phyloP scores from a whole-genome alignment of 2,113 vertebrate species.

The Sphyrna mokarran region DNA sequence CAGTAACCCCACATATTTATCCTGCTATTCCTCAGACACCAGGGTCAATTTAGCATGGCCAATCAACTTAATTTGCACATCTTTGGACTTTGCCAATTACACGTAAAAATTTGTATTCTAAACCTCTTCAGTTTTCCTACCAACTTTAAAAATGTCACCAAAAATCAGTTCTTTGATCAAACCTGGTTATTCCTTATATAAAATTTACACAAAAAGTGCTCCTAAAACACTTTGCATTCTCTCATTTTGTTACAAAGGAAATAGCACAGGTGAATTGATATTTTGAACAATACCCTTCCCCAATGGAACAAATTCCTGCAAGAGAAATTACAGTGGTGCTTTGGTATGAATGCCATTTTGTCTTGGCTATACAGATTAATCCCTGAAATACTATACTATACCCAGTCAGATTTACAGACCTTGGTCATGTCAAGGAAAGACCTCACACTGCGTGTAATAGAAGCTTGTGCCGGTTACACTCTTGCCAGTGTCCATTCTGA shows the following conservation, averaged over 20 bases:
- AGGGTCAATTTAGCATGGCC: no score
- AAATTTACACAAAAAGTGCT: not conserved
- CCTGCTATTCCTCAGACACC: no score
- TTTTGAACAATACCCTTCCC: constrained; percentile 7
- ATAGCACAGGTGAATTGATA: not conserved
- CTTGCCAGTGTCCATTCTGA: constrained; percentile 37
- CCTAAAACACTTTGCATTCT: not conserved
- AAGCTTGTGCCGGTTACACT: constrained; percentile 42
- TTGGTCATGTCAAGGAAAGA: constrained; percentile 43
- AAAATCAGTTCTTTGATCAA: not conserved
- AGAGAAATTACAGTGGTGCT: not conserved
- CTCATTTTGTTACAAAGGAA: not conserved
- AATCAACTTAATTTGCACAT: no score
- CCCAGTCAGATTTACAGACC: constrained; percentile 48
- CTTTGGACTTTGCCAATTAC: not conserved
- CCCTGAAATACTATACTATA: constrained; percentile 44
- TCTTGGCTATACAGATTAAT: constrained; percentile 4
- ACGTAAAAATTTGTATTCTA: no score
- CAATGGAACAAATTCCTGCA: not conserved
- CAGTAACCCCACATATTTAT: no score
- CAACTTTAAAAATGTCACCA: not conserved
- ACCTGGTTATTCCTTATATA: not conserved
- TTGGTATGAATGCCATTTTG: constrained; percentile 22
- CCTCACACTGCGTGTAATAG: constrained; percentile 41
- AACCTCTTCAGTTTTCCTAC: not conserved